Evolutionary conservation across 2,888 invertebrate genomes (phyloP), one percentile per base, ranked within the genome.

Genomic region (Aspidiotus rigidus): DNA sequence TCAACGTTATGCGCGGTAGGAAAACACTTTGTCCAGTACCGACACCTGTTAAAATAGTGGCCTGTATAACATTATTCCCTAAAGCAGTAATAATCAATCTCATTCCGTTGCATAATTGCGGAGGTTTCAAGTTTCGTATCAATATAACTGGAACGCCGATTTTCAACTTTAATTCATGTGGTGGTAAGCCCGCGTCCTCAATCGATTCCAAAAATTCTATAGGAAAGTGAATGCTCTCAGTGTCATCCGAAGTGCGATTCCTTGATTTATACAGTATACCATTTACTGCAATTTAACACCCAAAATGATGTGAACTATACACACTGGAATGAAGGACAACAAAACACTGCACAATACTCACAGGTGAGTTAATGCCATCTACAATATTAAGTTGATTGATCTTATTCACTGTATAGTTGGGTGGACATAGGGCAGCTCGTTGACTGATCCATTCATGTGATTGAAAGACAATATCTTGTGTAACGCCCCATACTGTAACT

Each of bases 1-100:
- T 72, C 16, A 75, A 15, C 16, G 72, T 71, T 40, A 76, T 75
- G 40, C 74, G 64, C 8, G 75, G 75, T 49, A 76, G 73, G n/a
- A n/a, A n/a, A 39, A 74, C 73, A 11, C 8, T 17, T 61, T 73
- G 64, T 40, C 73, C 73, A 61, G 49, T n/a, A 15, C 62, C 60
- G 7, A 49, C 40, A 8, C 67, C 70, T 42, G 67, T 62, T 17
- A 66, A 42, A 41, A 66, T 62, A 41, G 28, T 62, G 2, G 62
- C 69, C 60, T 60, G 70, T 53, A 69, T 63, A 11, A 60, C 42
- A 56, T 53, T 64, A 15, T 63, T 41, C 16, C 3, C n/a, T 60
- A 63, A 41, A n/a, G 11, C 8, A 60, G 10, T 71, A 6, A 67
- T 40, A 13, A 40, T 42, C n/a, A 71, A 39, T 13, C 61, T 7